Evolutionary conservation across 2,113 vertebrate genomes (phyloP).

Genomic region (Spheniscus mendiculus): DNA sequence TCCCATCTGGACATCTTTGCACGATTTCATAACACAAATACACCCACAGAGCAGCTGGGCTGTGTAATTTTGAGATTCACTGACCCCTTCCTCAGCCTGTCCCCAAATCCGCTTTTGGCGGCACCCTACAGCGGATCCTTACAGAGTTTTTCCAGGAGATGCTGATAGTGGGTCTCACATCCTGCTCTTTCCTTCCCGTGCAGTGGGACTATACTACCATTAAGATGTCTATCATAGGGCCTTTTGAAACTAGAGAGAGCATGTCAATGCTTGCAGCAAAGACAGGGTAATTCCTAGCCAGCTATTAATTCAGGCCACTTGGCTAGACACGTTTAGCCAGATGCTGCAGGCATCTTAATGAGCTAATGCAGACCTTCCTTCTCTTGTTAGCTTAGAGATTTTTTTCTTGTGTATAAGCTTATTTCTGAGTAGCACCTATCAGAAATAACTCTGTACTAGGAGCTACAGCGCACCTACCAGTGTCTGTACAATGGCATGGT

Average conservation of each 20-base stretch:
- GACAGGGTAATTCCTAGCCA: background rate
- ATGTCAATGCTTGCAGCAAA: background rate
- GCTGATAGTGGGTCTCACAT: background rate
- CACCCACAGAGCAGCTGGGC: background rate
- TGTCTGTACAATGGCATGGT: slow-evolving; percentile 97
- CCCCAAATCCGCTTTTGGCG: background rate
- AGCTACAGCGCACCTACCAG: slow-evolving; percentile 80
- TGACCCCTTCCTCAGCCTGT: background rate
- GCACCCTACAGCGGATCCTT: background rate
- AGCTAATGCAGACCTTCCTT: background rate
- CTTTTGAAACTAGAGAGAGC: background rate
- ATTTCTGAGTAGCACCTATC: background rate
- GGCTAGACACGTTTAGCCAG: background rate
- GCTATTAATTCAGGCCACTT: background rate
- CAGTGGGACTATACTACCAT: background rate
- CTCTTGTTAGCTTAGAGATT: background rate
- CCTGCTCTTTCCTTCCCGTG: background rate
- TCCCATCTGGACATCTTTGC: background rate
- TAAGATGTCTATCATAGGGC: background rate
- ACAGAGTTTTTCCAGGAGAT: background rate
- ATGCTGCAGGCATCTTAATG: background rate
- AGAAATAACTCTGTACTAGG: background rate
- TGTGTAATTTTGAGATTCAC: background rate
- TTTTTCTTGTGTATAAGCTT: background rate
- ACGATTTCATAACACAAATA: background rate